Conservation (phyloP, 1,140 invertebrate species). For the Sitobion miscanthi region DNA sequence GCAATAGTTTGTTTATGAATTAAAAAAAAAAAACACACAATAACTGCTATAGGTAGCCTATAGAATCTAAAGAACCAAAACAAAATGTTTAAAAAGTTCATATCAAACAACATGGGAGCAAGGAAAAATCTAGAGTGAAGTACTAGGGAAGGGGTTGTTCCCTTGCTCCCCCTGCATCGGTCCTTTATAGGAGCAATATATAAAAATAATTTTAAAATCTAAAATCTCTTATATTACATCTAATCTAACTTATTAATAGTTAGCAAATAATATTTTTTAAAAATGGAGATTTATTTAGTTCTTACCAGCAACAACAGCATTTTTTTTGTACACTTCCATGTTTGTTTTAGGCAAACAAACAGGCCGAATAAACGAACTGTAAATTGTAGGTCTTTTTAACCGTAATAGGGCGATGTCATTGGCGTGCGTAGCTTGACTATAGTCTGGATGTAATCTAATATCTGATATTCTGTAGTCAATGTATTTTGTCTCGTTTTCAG, state of each 20-base stretch:
- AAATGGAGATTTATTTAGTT: background rate
- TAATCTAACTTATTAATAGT: background rate
- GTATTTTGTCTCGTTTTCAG: constrained; percentile 58
- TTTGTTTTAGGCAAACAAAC: constrained; percentile 71
- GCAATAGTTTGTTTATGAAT: no score
- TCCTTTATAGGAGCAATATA: background rate
- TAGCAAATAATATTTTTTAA: background rate
- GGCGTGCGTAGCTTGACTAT: constrained; percentile 73
- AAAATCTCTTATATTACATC: background rate
- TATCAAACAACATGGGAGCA: no score
- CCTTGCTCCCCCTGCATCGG: no score
- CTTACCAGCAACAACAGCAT: constrained; percentile 60
- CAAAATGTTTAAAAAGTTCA: no score
- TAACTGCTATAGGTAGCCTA: no score
- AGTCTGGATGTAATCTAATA: constrained; percentile 70
- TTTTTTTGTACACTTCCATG: constrained; percentile 54
- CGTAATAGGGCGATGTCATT: constrained; percentile 82
- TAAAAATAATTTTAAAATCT: background rate
- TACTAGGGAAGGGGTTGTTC: no score
- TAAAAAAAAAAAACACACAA: no score
- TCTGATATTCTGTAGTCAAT: constrained; percentile 58
- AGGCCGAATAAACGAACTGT: constrained; percentile 69
- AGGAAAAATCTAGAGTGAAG: no score
- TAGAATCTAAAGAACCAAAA: no score
- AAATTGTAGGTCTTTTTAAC: constrained; percentile 70